Conservation (phyloP, 2,113 vertebrate genomes). For the Pristiophorus japonicus region DNA sequence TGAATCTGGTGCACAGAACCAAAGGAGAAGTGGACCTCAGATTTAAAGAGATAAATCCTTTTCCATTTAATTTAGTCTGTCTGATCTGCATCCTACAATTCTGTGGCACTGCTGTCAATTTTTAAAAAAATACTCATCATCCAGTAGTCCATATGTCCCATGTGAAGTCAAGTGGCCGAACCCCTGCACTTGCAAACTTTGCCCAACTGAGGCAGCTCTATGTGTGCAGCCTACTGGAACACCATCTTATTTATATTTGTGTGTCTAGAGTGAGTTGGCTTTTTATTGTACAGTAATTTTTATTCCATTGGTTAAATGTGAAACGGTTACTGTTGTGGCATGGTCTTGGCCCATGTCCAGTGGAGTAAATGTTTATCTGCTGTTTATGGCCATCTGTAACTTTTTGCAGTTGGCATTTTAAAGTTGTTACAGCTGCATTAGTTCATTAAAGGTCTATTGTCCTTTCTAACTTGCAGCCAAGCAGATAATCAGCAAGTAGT, state of each 20-base stretch:
- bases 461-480: conserved; percentile 6
- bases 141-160: neutral
- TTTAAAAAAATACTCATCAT: neutral
- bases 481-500: neutral
- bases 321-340: neutral
- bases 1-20: neutral
- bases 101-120: neutral
- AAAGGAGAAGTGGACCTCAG: neutral
- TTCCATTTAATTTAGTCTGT: neutral
- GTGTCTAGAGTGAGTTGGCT: neutral
- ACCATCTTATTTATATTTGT: neutral
- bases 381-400: neutral
- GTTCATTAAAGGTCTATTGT: neutral
- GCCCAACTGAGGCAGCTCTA: neutral
- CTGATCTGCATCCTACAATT: neutral
- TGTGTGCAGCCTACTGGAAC: neutral
- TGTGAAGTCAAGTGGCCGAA: neutral
- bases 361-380: neutral
- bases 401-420: neutral
- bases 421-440: neutral
- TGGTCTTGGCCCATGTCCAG: neutral
- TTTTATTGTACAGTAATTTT: neutral
- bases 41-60: neutral
- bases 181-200: neutral
- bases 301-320: neutral